Evolutionary conservation across 1,140 invertebrate species (phyloP).

Genomic region (Drosophila fuyamai): DNA sequence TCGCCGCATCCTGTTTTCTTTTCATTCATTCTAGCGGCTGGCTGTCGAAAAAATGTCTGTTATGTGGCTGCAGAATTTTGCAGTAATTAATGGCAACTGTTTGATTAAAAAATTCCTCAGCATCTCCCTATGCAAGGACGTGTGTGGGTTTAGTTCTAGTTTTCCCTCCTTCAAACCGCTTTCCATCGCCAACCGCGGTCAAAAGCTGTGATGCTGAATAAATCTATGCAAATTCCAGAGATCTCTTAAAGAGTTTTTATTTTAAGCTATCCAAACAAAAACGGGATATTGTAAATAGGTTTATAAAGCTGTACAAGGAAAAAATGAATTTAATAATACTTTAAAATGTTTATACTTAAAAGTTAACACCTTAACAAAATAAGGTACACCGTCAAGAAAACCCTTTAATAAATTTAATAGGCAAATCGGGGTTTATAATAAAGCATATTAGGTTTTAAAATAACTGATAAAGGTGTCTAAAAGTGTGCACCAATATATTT

Average conservation of each 20-base stretch:
- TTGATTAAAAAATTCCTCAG: slow-evolving; percentile 82
- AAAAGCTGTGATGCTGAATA: slow-evolving; percentile 10
- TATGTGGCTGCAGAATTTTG: slow-evolving; percentile 81
- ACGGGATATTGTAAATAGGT: neutral
- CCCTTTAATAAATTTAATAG: neutral
- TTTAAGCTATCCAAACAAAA: too few relatives aligned
- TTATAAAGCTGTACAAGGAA: neutral
- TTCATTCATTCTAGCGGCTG: slow-evolving; percentile 69
- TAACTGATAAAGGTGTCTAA: too few relatives aligned
- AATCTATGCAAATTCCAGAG: slow-evolving; percentile 69
- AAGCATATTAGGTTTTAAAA: too few relatives aligned
- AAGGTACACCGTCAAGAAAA: too few relatives aligned
- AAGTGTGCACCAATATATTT: too few relatives aligned
- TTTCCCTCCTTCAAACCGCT: neutral
- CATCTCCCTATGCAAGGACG: slow-evolving; percentile 8
- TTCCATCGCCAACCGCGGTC: slow-evolving; percentile 3
- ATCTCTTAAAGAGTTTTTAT: slow-evolving; percentile 17
- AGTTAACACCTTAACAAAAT: too few relatives aligned
- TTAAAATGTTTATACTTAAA: neutral
- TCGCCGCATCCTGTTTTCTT: slow-evolving; percentile 57
- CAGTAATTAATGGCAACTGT: slow-evolving; percentile 83
- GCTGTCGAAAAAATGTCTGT: slow-evolving; percentile 78
- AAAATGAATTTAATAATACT: neutral
- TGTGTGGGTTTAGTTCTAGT: slow-evolving; percentile 28
- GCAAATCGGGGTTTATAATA: too few relatives aligned